Conservation (phyloP, 2,888 invertebrate species). For the Drosophila sordidula region DNA sequence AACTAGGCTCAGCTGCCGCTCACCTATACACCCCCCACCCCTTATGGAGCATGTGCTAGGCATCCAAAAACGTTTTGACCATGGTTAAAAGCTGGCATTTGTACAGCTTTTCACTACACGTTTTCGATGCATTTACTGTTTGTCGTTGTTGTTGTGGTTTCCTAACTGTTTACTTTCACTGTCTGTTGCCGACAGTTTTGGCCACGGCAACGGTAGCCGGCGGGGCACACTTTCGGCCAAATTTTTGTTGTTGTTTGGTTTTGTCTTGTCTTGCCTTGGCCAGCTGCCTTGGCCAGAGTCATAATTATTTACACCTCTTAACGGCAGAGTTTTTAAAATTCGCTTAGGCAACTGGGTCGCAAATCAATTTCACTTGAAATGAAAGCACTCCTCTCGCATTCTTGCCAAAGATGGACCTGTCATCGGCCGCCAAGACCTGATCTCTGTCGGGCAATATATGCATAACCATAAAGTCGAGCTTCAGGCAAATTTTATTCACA, state of each 20-base stretch:
- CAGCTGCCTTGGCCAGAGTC: constrained; percentile 55
- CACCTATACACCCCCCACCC: constrained; percentile 2
- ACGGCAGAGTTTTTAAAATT: constrained; percentile 63
- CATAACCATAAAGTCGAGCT: constrained; percentile 37
- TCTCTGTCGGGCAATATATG: constrained; percentile 40
- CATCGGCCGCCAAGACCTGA: constrained; percentile 41
- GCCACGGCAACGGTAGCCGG: constrained; percentile 61
- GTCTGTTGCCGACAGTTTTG: constrained; percentile 57
- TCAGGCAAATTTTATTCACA: constrained; percentile 22
- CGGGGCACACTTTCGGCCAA: constrained; percentile 59
- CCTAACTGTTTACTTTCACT: constrained; percentile 77
- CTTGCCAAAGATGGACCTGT: constrained; percentile 70
- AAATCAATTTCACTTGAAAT: constrained; percentile 80
- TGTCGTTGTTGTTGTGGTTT: constrained; percentile 35
- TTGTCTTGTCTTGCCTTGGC: constrained; percentile 22
- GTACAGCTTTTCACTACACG: constrained; percentile 64
- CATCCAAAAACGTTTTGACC: constrained; percentile 42
- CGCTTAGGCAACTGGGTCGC: constrained; percentile 74
- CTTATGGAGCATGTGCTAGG: constrained; percentile 21
- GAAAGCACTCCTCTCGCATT: constrained; percentile 64
- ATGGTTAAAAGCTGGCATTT: constrained; percentile 59
- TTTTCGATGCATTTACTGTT: constrained; percentile 57
- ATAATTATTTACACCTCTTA: constrained; percentile 79
- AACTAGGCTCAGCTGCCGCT: constrained; percentile 37
- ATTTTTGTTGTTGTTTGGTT: constrained; percentile 42